Evolutionary conservation across 2,797 vertebrate genomes (phyloP).

Genomic region (Tapera naevia): DNA sequence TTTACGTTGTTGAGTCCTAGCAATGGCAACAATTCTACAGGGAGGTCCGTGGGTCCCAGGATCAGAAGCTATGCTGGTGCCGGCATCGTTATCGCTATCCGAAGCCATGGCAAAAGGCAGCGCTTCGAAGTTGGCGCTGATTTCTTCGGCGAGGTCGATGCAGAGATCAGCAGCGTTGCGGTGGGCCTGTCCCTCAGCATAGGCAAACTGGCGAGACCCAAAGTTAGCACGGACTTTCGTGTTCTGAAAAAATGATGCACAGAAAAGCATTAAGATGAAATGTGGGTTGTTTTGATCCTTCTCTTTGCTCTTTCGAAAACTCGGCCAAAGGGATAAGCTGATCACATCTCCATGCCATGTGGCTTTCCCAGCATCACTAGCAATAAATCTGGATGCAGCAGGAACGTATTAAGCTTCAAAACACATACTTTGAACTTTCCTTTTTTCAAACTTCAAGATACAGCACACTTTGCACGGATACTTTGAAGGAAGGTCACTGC

Average conservation of each 20-base stretch:
- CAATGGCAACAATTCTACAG: slow-evolving; percentile 92
- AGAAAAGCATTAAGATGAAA: not conserved
- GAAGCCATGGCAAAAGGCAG: slow-evolving; percentile 98
- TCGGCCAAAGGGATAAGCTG: not conserved
- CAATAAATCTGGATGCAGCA: not conserved
- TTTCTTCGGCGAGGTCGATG: slow-evolving; percentile 95
- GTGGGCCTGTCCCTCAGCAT: slow-evolving; percentile 95
- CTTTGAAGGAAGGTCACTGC: not conserved
- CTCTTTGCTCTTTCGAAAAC: not conserved
- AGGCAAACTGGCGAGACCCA: slow-evolving; percentile 90
- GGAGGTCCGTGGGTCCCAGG: slow-evolving; percentile 93
- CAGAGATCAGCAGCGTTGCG: slow-evolving; percentile 96
- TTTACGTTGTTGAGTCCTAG: slow-evolving; percentile 92
- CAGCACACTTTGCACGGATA: not conserved
- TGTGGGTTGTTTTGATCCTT: not conserved
- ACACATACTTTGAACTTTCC: not conserved
- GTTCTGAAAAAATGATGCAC: slow-evolving; percentile 80
- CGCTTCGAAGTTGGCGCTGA: slow-evolving; percentile 98
- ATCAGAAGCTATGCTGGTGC: slow-evolving; percentile 95
- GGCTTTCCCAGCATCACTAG: not conserved
- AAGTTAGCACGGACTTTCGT: slow-evolving; percentile 98
- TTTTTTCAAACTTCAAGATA: not conserved
- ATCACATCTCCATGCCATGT: not conserved
- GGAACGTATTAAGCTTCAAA: not conserved
- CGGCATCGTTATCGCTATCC: slow-evolving; percentile 96